Evolutionary conservation across 1,140 invertebrate genomes (phyloP).

Genomic region (Gonatopus flavifemur): DNA sequence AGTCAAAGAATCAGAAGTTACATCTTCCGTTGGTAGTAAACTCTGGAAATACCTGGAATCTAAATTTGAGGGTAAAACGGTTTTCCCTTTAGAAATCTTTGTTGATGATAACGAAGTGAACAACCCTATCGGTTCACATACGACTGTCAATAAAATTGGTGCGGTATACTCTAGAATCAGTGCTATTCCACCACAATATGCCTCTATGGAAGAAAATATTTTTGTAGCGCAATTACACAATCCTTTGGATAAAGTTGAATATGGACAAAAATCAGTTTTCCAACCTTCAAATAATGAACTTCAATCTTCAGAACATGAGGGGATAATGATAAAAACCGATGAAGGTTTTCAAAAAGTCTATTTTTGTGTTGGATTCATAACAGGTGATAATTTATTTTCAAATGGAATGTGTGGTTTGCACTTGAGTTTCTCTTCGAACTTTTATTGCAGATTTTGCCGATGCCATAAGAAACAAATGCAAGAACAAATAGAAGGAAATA

Average conservation of each 20-base stretch:
- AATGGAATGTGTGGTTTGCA: conserved; percentile 17
- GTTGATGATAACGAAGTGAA: conserved; percentile 43
- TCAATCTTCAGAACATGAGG: conserved; percentile 10
- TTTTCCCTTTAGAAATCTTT: conserved; percentile 37
- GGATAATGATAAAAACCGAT: conserved; percentile 1
- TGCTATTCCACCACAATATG: conserved; percentile 32
- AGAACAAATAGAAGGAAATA: conserved; percentile 14
- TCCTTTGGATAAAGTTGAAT: neutral
- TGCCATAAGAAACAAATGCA: conserved; percentile 1
- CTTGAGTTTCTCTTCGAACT: conserved; percentile 10
- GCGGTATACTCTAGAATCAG: conserved; percentile 32
- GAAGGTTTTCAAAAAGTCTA: conserved; percentile 9
- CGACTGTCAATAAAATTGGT: conserved; percentile 34
- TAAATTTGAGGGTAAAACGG: conserved; percentile 24
- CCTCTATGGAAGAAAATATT: conserved; percentile 35
- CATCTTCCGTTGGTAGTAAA: conserved; percentile 14
- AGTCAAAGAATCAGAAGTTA: conserved; percentile 10
- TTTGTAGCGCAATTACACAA: conserved; percentile 34
- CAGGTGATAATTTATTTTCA: conserved; percentile 22
- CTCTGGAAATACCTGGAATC: conserved; percentile 29
- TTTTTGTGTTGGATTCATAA: conserved; percentile 16
- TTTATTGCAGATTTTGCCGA: conserved; percentile 17
- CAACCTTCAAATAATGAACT: neutral
- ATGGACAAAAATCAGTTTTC: neutral
- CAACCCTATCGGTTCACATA: conserved; percentile 37